phyloP scores from a whole-genome alignment of 1,140 invertebrate genomes.

The Calliopsis andreniformis region DNA sequence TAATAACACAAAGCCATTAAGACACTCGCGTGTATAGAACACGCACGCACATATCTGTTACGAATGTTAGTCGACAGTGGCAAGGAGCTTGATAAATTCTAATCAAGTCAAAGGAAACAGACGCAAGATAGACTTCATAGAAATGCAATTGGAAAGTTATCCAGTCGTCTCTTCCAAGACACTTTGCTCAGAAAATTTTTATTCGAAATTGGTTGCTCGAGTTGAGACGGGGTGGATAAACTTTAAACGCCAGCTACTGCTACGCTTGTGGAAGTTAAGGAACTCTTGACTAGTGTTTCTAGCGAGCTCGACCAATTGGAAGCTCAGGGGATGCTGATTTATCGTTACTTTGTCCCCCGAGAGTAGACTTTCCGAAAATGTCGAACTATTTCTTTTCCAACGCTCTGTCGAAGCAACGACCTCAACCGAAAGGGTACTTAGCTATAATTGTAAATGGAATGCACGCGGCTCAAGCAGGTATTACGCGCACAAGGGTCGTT shows the following conservation, averaged over 20 bases:
- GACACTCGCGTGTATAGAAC: neutral
- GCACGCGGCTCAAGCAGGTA: neutral
- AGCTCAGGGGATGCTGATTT: constrained; percentile 19
- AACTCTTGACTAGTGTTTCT: neutral
- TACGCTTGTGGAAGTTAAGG: neutral
- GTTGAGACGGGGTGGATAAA: neutral
- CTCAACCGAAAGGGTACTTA: neutral
- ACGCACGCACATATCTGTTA: neutral
- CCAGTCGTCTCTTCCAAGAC: neutral
- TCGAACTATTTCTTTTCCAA: too few relatives aligned
- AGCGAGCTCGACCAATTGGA: neutral
- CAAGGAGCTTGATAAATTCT: neutral
- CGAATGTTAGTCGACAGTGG: neutral
- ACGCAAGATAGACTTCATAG: neutral
- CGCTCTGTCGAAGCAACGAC: neutral
- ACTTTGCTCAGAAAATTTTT: constrained; percentile 25
- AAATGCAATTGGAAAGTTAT: constrained; percentile 5
- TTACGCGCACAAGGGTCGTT: neutral
- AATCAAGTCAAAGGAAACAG: neutral
- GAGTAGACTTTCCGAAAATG: too few relatives aligned
- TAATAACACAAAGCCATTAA: constrained; percentile 21
- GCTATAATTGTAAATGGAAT: neutral
- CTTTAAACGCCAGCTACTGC: neutral
- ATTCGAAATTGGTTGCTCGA: neutral
- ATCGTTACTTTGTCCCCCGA: neutral